Percentiles rank a stretch among this genome's conserved stretches.
Conservation (phyloP, 2,797 vertebrate species). For the Poecilia wingei region DNA sequence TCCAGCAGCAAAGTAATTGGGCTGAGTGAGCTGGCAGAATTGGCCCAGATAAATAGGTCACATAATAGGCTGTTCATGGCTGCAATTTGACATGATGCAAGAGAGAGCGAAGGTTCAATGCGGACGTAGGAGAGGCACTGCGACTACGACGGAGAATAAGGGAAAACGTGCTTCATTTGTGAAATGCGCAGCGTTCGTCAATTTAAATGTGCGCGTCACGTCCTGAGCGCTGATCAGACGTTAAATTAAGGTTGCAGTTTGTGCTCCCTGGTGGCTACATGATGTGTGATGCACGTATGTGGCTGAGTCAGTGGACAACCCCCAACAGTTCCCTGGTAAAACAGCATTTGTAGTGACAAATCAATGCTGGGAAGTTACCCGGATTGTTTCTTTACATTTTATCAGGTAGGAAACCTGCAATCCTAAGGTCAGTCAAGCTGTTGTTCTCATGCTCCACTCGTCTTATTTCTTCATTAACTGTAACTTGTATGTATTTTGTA, state of each 20-base stretch:
- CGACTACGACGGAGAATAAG: neutral
- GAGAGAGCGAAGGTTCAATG: slow-evolving; percentile 58
- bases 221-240: neutral
- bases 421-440: neutral
- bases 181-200: neutral
- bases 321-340: neutral
- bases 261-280: neutral
- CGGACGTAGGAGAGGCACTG: slow-evolving; percentile 18
- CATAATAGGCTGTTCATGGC: slow-evolving; percentile 84
- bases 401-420: neutral
- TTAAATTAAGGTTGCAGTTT: neutral
- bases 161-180: neutral
- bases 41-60: slow-evolving; percentile 85
- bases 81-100: slow-evolving; percentile 76
- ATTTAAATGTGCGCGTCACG: neutral
- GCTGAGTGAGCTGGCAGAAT: slow-evolving; percentile 77
- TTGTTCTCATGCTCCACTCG: neutral
- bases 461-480: neutral
- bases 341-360: neutral
- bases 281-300: neutral
- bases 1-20: slow-evolving; percentile 80
- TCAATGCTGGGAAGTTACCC: neutral
- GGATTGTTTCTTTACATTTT: neutral
- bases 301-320: neutral
- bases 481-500: neutral